Percentiles rank a stretch among this genome's conserved stretches.
phyloP scores from a whole-genome alignment of 2,888 invertebrate genomes.

The Nemoura dubitans region DNA sequence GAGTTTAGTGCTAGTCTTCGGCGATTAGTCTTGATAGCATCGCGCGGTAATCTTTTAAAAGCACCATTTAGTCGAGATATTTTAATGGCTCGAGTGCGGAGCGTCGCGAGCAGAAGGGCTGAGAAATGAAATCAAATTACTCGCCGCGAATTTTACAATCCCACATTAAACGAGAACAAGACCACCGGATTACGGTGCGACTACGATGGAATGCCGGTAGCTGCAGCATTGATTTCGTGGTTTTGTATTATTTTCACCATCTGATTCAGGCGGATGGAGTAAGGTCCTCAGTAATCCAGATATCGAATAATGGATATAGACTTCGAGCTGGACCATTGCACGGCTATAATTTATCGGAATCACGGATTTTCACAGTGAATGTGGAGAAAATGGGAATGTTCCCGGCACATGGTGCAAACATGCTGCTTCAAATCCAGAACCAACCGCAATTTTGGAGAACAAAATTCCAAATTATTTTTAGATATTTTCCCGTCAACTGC shows the following conservation, averaged over 20 bases:
- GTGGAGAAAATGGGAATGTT: not conserved
- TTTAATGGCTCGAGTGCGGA: constrained; percentile 9
- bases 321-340: not conserved
- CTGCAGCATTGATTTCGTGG: not conserved
- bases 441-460: not conserved
- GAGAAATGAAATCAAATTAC: constrained; percentile 20
- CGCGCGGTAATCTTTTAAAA: constrained; percentile 18
- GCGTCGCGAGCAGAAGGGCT: not conserved
- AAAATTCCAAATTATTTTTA: not conserved
- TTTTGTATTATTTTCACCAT: not conserved
- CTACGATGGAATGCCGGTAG: not conserved
- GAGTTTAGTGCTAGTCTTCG: constrained; percentile 9
- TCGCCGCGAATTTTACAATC: not conserved
- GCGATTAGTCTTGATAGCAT: not conserved
- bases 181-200: not conserved
- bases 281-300: not conserved
- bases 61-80: not conserved
- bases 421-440: not conserved
- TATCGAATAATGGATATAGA: not conserved
- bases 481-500: not conserved
- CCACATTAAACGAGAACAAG: not conserved
- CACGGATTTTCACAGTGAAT: not conserved
- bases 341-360: not conserved
- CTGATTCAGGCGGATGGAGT: not conserved
- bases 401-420: not conserved